phyloP scores from a whole-genome alignment of 2,888 invertebrate species.

The Temnothorax unifasciatus region DNA sequence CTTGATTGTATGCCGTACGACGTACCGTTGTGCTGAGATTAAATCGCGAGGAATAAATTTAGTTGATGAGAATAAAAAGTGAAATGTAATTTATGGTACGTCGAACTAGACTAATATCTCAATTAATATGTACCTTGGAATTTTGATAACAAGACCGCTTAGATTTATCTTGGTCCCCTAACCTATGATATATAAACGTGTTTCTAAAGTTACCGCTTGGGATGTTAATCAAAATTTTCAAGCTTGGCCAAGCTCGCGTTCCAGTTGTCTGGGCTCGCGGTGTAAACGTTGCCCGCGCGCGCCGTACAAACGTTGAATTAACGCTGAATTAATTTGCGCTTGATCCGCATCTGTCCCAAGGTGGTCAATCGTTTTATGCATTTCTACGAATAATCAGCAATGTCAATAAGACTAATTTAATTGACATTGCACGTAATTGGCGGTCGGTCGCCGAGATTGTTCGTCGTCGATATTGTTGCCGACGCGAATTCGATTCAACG shows the following conservation, averaged over 20 bases:
- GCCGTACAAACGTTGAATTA: slow-evolving; percentile 66
- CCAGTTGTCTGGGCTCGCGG: slow-evolving; percentile 48
- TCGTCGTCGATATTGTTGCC: slow-evolving; percentile 29
- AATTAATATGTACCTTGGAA: background rate
- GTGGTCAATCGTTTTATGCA: slow-evolving; percentile 53
- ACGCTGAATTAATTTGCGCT: slow-evolving; percentile 73
- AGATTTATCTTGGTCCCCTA: background rate
- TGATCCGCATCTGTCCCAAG: slow-evolving; percentile 62
- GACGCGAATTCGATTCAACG: slow-evolving; percentile 4
- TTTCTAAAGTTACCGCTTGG: slow-evolving; percentile 26
- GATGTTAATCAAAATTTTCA: slow-evolving; percentile 65
- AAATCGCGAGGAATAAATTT: background rate
- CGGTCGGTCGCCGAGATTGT: slow-evolving; percentile 52
- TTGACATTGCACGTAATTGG: slow-evolving; percentile 64
- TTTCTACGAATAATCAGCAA: slow-evolving; percentile 57
- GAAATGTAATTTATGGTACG: background rate
- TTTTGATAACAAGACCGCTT: background rate
- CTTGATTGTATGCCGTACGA: background rate
- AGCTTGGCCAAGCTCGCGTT: slow-evolving; percentile 37
- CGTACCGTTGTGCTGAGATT: too few species aligned
- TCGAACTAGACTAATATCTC: background rate
- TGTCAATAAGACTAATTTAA: slow-evolving; percentile 68
- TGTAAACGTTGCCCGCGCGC: slow-evolving; percentile 36
- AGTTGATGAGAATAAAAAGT: background rate
- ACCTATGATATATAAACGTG: background rate